Conservation (phyloP, 2,888 invertebrate species). For the Drosophila imparisetae region DNA sequence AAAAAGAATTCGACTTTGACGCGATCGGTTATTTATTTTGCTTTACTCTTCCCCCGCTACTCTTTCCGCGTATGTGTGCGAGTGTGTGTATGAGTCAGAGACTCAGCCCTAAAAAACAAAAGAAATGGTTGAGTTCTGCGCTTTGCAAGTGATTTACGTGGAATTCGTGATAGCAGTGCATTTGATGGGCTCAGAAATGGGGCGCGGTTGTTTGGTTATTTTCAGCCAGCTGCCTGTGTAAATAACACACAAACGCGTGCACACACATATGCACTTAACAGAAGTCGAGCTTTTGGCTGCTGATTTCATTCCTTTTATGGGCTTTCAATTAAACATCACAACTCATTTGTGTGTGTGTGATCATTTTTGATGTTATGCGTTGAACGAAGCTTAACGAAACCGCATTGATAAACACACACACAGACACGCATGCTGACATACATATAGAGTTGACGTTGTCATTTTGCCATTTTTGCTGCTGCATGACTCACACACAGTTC, state of each 20-base stretch:
- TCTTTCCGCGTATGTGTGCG: conserved; percentile 9
- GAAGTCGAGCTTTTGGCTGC: conserved; percentile 39
- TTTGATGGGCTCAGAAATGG: conserved; percentile 37
- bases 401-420: conserved; percentile 55
- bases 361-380: conserved; percentile 41
- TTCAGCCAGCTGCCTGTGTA: conserved; percentile 38
- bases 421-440: conserved; percentile 13
- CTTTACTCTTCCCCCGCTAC: not conserved
- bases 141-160: conserved; percentile 48
- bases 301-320: conserved; percentile 58
- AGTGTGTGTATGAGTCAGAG: conserved; percentile 68
- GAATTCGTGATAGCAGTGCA: conserved; percentile 47
- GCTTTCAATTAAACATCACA: conserved; percentile 55
- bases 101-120: conserved; percentile 49
- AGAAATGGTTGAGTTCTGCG: conserved; percentile 22
- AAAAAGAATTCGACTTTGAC: not conserved
- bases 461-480: conserved; percentile 51
- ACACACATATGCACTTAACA: conserved; percentile 5
- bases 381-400: conserved; percentile 48
- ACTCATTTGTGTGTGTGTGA: conserved; percentile 22
- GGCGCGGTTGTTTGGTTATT: conserved; percentile 41
- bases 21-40: conserved; percentile 4
- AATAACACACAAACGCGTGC: conserved; percentile 16
- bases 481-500: conserved; percentile 50
- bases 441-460: conserved; percentile 61